Base-by-base conservation (phyloP, 2,797 vertebrate genomes). In the Centroberyx gerrardi region DNA sequence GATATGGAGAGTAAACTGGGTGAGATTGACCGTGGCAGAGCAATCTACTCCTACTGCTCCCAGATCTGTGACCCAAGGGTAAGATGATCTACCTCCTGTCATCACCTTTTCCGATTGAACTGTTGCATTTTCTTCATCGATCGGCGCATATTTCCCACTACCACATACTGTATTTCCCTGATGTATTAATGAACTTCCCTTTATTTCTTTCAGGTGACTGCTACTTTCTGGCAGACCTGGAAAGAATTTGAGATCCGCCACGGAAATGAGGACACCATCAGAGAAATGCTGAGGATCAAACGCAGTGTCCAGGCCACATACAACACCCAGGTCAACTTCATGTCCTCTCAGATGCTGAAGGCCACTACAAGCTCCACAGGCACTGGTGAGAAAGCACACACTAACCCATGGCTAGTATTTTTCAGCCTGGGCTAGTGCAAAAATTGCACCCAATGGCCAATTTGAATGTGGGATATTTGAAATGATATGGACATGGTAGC, bases 241-340 rank as follows among this genome's bases (percentile, higher is more conserved):
- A 97, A 98, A 85, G 97, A 97, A 87, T 99, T 99, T 72, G 98
- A 99, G 94, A 96, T 99, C 40, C 96, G 97, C 0, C 98, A 99
- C 0, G 98, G 98, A n/a, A 99, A 99, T 0, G 98, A 99, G 82
- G 98, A 99, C 90, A 99, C 97, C 0, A 97, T 99, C 66, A 92
- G 97, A 28, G 98, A 99, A 93, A 96, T 99, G 97, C 90, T 99
- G 74, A 93, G 98, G 15, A 97, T 99, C 74, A 97, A 97, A 66
- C 96, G 97, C 44, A 99, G 97, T 0, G 97, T 99, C 10, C 98
- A 99, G 91, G 98, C 97, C 62, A 99, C 97, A 0, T 99, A 99
- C 92, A 99, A 99, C 91, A 99, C 97, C 0, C 97, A 99, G 89
- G 98, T 98, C 88, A 99, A 98, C 90, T 99, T 99, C 90, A 98